A percentile compares a stretch with the other conserved stretches of the same genome.
Conservation (phyloP, 2,797 vertebrate species). For the Gambelia wislizenii region DNA sequence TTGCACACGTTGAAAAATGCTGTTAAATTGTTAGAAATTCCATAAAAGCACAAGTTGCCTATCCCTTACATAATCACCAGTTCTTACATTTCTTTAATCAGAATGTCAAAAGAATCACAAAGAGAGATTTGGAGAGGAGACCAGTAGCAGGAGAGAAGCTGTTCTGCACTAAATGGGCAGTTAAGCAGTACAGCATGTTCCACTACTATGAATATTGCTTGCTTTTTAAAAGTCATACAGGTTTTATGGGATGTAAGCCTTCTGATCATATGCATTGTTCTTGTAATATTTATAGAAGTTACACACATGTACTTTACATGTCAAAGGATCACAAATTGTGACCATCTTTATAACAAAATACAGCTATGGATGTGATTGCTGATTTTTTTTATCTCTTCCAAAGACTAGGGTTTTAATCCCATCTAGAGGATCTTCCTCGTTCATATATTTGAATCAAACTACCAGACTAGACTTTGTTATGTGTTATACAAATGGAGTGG, state of each 20-base stretch:
- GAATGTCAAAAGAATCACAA: too few relatives aligned
- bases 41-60: too few relatives aligned
- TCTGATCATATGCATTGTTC: neutral
- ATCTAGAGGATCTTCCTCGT: neutral
- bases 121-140: too few relatives aligned
- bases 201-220: too few relatives aligned
- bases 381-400: neutral
- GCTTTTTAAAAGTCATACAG: neutral
- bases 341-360: neutral
- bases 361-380: neutral
- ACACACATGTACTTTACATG: neutral
- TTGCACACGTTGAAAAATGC: too few relatives aligned
- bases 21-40: too few relatives aligned
- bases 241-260: neutral
- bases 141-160: too few relatives aligned
- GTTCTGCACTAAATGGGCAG: too few relatives aligned
- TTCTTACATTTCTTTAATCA: too few relatives aligned
- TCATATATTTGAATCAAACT: neutral
- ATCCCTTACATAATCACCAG: too few relatives aligned
- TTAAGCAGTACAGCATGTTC: too few relatives aligned
- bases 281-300: neutral
- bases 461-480: neutral
- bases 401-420: neutral
- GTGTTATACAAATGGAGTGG: neutral
- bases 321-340: neutral